Evolutionary conservation across 2,888 invertebrate species (phyloP), one percentile per base, ranked within the genome.

Genomic region (Alentia gelatinosa): DNA sequence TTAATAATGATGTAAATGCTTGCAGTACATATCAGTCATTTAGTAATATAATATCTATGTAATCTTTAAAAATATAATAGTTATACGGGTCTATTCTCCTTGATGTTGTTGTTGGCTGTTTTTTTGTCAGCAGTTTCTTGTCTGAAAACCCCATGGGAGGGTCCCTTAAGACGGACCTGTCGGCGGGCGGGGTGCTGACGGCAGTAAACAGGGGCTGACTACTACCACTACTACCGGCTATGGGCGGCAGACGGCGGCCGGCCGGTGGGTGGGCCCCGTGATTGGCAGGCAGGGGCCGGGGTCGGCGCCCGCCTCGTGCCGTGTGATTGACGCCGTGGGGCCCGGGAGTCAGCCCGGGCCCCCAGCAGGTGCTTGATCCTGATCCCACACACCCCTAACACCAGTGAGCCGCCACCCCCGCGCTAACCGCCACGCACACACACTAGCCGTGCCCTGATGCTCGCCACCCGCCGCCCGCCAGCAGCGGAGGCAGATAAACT

Each of bases 321-420:
- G 79, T 79, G 79, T 79, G 79, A 79, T 79, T 79, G 79, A 79
- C 79, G 79, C 79, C 39, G 79, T 79, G 79, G 79, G 79, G 79
- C 79, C 79, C 79, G 12, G n/a, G 79, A 79, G 79, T 79, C 79
- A 79, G 79, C 15, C 79, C 39, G 23, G 37, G 37, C 35, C 79
- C 79, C 79, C 79, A 19, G 37, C 79, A 79, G 79, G 79, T 79
- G 79, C 79, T 79, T 79, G 79, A 79, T 79, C 79, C 79, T 79
- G 79, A 79, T 79, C 79, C 79, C 79, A 75, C 79, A 35, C 79
- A 26, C 68, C n/a, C n/a, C n/a, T n/a, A n/a, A n/a, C n/a, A n/a
- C n/a, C n/a, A n/a, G n/a, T n/a, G n/a, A n/a, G 63, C 63, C n/a
- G 15, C 63, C 63, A 12, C 26, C 63, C 63, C 63, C 5, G n/a